phyloP scores from a whole-genome alignment of 2,888 invertebrate genomes.

The Thymelicus acteon region DNA sequence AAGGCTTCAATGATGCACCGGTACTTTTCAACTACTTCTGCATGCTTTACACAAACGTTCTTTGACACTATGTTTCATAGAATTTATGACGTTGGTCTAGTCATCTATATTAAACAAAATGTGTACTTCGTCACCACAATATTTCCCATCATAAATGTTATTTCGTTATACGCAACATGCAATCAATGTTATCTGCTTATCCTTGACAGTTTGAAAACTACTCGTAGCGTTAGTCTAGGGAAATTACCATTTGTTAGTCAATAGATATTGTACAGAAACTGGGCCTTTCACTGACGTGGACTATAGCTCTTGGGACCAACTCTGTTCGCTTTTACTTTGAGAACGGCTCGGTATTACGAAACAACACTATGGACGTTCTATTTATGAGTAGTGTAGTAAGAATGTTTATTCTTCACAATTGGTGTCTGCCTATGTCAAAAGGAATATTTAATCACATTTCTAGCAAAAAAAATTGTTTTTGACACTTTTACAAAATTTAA shows the following conservation, averaged over 20 bases:
- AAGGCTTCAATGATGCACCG: background rate
- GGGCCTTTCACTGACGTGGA: slow-evolving; percentile 6
- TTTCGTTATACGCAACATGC: no score
- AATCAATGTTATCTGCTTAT: background rate
- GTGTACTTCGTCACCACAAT: no score
- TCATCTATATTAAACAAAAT: no score
- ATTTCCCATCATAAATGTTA: no score
- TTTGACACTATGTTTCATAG: background rate
- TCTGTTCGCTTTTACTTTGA: slow-evolving; percentile 11
- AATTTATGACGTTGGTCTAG: no score
- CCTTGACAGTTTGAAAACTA: background rate
- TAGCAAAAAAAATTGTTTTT: no score
- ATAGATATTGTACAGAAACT: slow-evolving; percentile 3
- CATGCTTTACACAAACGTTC: background rate
- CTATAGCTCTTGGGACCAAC: slow-evolving; percentile 13
- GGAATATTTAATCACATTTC: background rate
- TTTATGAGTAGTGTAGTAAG: background rate
- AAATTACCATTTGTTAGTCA: slow-evolving; percentile 2
- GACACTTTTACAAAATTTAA: no score
- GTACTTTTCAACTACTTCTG: background rate
- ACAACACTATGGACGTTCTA: slow-evolving; percentile 1
- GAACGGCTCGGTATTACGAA: background rate
- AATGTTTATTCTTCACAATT: background rate
- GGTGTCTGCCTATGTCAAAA: background rate
- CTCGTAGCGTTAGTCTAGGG: background rate